Evolutionary conservation across 2,113 vertebrate genomes (phyloP).

Genomic region (Scartelaos histophorus): DNA sequence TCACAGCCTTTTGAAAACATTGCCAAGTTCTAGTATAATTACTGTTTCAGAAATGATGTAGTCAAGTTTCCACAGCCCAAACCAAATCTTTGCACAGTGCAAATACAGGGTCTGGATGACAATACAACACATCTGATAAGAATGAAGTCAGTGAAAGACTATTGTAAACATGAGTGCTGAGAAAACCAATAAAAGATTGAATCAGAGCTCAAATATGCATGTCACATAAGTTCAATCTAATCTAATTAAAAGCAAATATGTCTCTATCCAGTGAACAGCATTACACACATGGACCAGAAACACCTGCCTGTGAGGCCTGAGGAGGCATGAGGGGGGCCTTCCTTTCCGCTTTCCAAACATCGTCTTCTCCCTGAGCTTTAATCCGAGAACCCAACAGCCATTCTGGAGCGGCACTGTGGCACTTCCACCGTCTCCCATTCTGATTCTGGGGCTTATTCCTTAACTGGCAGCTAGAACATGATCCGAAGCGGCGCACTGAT

Average conservation of each 20-base stretch:
- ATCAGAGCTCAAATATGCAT: constrained; percentile 9
- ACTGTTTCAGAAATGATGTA: background rate
- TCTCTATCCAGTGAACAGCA: background rate
- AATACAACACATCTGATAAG: constrained; percentile 17
- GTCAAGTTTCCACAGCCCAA: background rate
- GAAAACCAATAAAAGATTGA: constrained; percentile 11
- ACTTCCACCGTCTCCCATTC: constrained; percentile 53
- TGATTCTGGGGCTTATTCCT: constrained; percentile 46
- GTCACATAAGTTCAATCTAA: background rate
- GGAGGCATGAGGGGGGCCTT: background rate
- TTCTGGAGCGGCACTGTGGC: constrained; percentile 51
- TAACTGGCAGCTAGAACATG: constrained; percentile 68
- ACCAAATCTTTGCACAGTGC: background rate
- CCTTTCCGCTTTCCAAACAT: constrained; percentile 34
- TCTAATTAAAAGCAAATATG: constrained; percentile 9
- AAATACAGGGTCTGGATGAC: constrained; percentile 10
- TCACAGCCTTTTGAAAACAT: background rate
- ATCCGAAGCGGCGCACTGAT: constrained; percentile 65
- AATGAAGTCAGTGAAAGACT: constrained; percentile 18
- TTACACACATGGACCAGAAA: constrained; percentile 24
- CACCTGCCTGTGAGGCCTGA: constrained; percentile 61
- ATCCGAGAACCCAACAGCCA: constrained; percentile 72
- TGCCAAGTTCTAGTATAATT: background rate
- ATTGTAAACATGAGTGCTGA: background rate
- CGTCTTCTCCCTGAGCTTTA: constrained; percentile 69